These are phyloP conservation scores for Philopotamus ludificatus DNA, from an alignment of 1,140 invertebrate species.

Conservation along the genomic window DNA sequence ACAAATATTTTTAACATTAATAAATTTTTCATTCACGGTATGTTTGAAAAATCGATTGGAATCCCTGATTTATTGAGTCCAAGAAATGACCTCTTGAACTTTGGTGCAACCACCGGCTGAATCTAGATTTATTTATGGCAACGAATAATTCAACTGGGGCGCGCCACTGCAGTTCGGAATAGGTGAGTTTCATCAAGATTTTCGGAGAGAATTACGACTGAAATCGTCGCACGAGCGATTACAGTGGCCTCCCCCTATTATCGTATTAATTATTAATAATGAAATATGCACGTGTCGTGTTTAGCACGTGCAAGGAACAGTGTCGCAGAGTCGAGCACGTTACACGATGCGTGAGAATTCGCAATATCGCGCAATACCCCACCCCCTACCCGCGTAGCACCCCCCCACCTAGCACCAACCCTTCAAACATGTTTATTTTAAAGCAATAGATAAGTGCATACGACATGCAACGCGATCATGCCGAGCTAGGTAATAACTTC, in stretches of 20 bases:
- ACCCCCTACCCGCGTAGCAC: not conserved
- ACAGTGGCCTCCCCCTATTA: not conserved
- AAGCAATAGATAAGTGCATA: slow-evolving; percentile 8
- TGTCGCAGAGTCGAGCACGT: not conserved
- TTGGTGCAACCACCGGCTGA: no score
- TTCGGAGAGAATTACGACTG: not conserved
- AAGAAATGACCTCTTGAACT: no score
- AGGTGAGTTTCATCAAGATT: not conserved
- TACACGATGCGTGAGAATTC: slow-evolving; percentile 5
- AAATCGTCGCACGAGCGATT: not conserved
- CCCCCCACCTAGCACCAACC: no score
- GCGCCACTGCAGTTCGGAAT: no score
- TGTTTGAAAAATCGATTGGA: no score
- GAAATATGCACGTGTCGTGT: slow-evolving; percentile 2
- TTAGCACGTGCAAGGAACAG: not conserved
- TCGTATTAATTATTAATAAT: no score
- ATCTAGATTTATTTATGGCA: no score
- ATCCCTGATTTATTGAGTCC: no score
- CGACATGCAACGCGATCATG: not conserved
- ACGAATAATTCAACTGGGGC: no score
- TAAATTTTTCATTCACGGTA: no score
- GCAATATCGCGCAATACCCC: not conserved
- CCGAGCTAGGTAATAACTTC: not conserved
- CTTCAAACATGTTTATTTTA: not conserved
- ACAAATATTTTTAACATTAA: no score